Evolutionary conservation across 2,888 invertebrate genomes (phyloP), one percentile per base, ranked within the genome.

Genomic region (Athetis lepigone): DNA sequence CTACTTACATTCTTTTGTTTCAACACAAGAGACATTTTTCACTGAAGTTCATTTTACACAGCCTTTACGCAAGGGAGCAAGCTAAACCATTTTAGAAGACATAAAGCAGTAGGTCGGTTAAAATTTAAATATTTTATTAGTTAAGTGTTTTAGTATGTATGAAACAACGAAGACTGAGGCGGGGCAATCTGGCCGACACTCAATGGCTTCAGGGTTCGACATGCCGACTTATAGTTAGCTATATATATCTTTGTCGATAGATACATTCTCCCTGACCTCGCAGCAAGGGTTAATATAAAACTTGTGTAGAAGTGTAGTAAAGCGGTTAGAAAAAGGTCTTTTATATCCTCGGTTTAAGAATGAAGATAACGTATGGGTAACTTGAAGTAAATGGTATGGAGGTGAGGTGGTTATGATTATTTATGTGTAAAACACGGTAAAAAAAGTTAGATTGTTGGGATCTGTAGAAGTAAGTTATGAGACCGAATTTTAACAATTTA

Each of bases 101-200:
- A 43, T 63, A 77, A 69, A 60, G 42, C 23, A 42, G 40, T 40
- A 37, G 21, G 45, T 59, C 55, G 77, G 66, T 74, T 47, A 51
- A 80, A 54, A 66, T 77, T 69, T 77, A 39, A 80, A 78, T 80
- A 72, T 70, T 80, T 75, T 75, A 79, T 70, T 64, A 68, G 61
- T 58, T 61, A 46, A 57, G 45, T 60, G 33, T 45, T 75, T 56
- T 60, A 78, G 45, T 75, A 75, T 75, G 75, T 64, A 80, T 80
- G 65, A 68, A 80, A 74, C 70, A 77, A 70, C 51, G 55, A 66
- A 74, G 70, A 69, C 46, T 66, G 60, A 77, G 68, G 61, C 61
- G 50, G 42, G 61, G 66, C 76, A 75, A 76, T 77, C 72, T 62
- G 65, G 63, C 68, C 42, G 62, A 45, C 69, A 62, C 61, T 57